Conservation (phyloP, 2,113 vertebrate genomes). For the Agelaius phoeniceus region DNA sequence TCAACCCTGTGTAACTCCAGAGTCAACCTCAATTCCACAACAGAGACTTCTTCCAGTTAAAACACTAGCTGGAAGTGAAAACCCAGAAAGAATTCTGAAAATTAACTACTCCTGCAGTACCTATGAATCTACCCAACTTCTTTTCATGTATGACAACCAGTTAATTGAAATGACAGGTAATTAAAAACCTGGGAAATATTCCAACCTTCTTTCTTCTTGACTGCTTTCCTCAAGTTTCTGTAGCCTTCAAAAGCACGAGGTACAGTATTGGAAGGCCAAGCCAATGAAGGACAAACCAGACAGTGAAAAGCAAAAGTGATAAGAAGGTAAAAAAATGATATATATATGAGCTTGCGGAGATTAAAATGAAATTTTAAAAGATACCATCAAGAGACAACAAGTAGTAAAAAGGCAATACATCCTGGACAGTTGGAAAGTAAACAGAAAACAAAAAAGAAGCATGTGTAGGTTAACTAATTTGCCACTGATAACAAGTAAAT, state of each 20-base stretch:
- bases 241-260: conserved; percentile 88
- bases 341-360: conserved; percentile 76
- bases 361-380: conserved; percentile 75
- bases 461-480: conserved; percentile 21
- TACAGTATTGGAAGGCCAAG: conserved; percentile 81
- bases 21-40: not conserved
- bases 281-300: conserved; percentile 83
- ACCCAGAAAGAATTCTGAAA: not conserved
- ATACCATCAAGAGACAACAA: conserved; percentile 74
- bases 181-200: conserved; percentile 81
- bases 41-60: not conserved
- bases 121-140: conserved; percentile 53
- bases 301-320: conserved; percentile 77
- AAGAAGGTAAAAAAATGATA: conserved; percentile 81
- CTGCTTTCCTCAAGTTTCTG: conserved; percentile 86
- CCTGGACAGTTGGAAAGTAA: conserved; percentile 64
- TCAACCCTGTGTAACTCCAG: not conserved
- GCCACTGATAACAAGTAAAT: not conserved
- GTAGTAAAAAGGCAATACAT: conserved; percentile 77
- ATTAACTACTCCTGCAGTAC: not conserved
- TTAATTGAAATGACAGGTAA: conserved; percentile 77
- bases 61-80: not conserved
- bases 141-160: conserved; percentile 63
- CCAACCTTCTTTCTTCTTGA: conserved; percentile 91
- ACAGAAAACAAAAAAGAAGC: conserved; percentile 57